Base-by-base conservation (phyloP, 2,113 vertebrate genomes). In the Dissostichus mawsoni region DNA sequence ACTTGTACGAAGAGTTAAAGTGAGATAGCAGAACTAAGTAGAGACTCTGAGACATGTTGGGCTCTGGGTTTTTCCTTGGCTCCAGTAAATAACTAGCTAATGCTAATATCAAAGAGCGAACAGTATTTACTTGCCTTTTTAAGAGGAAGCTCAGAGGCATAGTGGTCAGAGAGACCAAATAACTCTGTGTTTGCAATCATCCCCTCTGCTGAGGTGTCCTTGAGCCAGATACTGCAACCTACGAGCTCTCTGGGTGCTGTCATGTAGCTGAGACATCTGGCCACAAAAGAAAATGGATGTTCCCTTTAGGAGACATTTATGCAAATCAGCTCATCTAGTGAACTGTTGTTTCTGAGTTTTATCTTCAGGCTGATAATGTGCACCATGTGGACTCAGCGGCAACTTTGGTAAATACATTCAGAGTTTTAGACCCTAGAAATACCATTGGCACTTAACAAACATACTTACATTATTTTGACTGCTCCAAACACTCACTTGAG, bases 41-140 rank as follows among this genome's bases (percentile, higher is more conserved):
- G 79, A 87, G 78, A 63, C 87, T 81, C 53, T 51, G 25, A 55
- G 78, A 36, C 75, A 7, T 14, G 1, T 29, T 78, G 81, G 87
- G 75, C 57, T 68, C 52, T 48, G 69, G 89, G 74, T 56, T 82
- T 89, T 84, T 85, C 81, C 58, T 64, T 36, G 83, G 80, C 88
- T 90, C 82, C 80, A 87, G 76, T 74, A 88, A 88, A 88, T 90
- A 81, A 85, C 67, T 20, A 83, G 80, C 84, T 82, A 16, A 11
- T 16, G 66, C 85, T 85, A 85, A 89, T 83, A 85, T 85, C 80
- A 81, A 86, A 86, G 80, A 76, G 51, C 45, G 48, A 14, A 11
- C 64, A n/a, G 56, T 33, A 25, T 81, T 81, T 71, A 66, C 44
- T 53, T 57, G 47, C 51, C 55, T 52, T 64, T 76, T 69, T 76